Evolutionary conservation across 2,113 vertebrate genomes (phyloP), one percentile per base, ranked within the genome.

Genomic region (Atherinomorus stipes): DNA sequence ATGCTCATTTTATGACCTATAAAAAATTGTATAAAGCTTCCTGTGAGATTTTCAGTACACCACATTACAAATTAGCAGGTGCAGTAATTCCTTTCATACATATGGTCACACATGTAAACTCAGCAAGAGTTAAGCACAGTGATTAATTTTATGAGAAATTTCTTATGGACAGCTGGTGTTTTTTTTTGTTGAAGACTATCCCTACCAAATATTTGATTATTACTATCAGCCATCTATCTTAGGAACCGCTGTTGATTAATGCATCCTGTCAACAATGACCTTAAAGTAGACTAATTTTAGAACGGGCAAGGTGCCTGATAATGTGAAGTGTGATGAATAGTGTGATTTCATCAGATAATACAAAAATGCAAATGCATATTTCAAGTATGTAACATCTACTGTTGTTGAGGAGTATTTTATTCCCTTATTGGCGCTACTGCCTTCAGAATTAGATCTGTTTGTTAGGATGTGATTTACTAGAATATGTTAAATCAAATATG

Each of bases 201-300:
- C 10, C 7, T 4, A 44, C 12, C 11, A 1, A 44, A 42, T 9
- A 11, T 11, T 42, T 12, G 13, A 13, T 42, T n/a, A n/a, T n/a
- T n/a, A n/a, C n/a, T 19, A 47, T 47, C 25, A 0, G 16, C 31
- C 37, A 38, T 47, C 16, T 13, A 18, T 56, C 44, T 42, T 18
- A 57, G 53, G 45, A 59, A 66, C 61, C 18, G 5, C 34, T 50
- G 18, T 11, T 26, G 26, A 80, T 58, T 44, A 44, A 57, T 28
- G 26, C 13, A 62, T 50, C 23, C 47, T 67, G 19, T 52, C 28
- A 71, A 76, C 44, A 25, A 42, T 37, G 21, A 71, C 18, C 26
- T 2, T 28, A 49, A 26, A 54, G n/a, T 38, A 25, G 21, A 60
- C 38, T 49, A 4, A 40, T 19, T n/a, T 40, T 16, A 8, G 16